A percentile compares a stretch with the other conserved stretches of the same genome.
Conservation (phyloP, 1,140 invertebrate species). For the Hyles euphorbiae region DNA sequence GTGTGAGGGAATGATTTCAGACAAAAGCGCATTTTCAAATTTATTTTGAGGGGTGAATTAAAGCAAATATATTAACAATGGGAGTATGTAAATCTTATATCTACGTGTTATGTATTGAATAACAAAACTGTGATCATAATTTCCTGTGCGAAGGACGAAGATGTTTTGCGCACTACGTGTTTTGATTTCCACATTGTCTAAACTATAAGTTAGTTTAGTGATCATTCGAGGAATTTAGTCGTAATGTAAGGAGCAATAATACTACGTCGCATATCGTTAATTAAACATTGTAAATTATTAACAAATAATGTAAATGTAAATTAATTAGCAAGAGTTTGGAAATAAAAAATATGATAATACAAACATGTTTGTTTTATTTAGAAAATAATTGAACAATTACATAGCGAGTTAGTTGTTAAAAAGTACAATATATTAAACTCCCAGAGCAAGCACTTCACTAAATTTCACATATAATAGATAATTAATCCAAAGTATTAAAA, state of each 20-base stretch:
- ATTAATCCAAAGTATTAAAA: no score
- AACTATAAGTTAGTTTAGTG: conserved; percentile 12
- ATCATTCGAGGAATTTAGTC: conserved; percentile 18
- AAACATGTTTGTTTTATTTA: conserved; percentile 1
- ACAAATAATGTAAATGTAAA: conserved; percentile 36
- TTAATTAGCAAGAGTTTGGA: conserved; percentile 49
- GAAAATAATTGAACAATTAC: background rate
- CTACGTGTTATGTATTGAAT: conserved; percentile 2
- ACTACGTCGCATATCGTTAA: conserved; percentile 51
- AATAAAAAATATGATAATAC: conserved; percentile 40
- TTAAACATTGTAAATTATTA: conserved; percentile 39
- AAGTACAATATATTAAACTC: no score
- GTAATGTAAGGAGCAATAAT: conserved; percentile 52
- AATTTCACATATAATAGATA: no score
- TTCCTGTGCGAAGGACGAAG: conserved; percentile 6
- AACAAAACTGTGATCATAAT: conserved; percentile 20
- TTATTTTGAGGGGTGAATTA: no score
- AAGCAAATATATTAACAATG: no score
- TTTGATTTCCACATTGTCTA: background rate
- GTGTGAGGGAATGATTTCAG: no score
- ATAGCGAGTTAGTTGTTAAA: no score
- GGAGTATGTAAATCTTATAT: no score
- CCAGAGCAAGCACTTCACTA: no score
- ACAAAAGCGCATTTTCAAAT: no score
- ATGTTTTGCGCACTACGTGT: conserved; percentile 13